Percentiles rank a stretch among this genome's conserved stretches.
phyloP scores from a whole-genome alignment of 37 sponge, comb jelly and placozoan species.

The Oopsacas minuta region DNA sequence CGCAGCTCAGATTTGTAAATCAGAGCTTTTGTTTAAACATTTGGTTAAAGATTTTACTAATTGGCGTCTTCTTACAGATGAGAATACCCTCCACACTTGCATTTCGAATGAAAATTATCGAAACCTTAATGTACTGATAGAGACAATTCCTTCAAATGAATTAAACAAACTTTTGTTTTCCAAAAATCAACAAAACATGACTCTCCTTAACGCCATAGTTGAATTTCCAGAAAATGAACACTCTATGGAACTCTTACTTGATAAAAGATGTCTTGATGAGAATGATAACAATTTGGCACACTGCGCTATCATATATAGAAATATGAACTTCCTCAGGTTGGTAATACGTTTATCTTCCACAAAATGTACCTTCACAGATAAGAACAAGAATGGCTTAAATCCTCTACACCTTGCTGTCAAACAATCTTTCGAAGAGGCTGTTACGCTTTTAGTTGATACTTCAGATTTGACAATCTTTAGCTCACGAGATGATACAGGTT shows the following conservation, averaged over 20 bases:
- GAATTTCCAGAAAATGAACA: background rate
- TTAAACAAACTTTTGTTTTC: background rate
- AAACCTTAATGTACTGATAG: background rate
- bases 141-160: background rate
- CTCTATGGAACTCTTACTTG: background rate
- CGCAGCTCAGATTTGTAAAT: background rate
- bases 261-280: background rate
- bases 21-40: background rate
- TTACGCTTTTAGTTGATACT: background rate
- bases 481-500: background rate
- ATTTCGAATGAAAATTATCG: background rate
- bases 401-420: background rate
- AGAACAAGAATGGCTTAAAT: background rate
- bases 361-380: background rate
- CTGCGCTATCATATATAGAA: background rate
- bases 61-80: background rate
- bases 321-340: background rate
- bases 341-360: background rate
- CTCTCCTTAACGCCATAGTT: background rate
- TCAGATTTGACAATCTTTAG: background rate
- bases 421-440: background rate
- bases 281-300: background rate
- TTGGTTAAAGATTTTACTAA: background rate
- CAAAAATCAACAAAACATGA: background rate
- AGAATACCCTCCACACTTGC: background rate